Percentiles rank a stretch among this genome's conserved stretches.
Conservation (phyloP, 2,797 vertebrate genomes). For the Bryconaethiops microstoma region DNA sequence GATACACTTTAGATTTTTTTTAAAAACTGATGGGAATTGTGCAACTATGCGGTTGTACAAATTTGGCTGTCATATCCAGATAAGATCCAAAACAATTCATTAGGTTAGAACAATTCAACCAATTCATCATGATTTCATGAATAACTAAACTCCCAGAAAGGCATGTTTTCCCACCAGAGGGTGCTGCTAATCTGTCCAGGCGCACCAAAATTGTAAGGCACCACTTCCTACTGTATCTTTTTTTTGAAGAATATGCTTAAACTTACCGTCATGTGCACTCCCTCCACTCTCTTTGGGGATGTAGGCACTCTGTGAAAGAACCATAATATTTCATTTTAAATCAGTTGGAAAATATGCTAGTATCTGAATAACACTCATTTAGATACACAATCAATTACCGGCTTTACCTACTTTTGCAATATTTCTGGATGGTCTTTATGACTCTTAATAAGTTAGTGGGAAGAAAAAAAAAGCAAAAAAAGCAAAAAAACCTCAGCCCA, state of each 20-base stretch:
- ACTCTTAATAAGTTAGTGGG: background rate
- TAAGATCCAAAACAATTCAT: background rate
- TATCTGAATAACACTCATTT: background rate
- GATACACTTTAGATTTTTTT: constrained; percentile 29
- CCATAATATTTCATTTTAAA: background rate
- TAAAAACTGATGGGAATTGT: constrained; percentile 54
- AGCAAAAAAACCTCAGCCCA: background rate
- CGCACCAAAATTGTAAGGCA: background rate
- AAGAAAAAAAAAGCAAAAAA: no score
- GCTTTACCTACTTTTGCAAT: background rate
- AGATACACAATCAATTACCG: background rate
- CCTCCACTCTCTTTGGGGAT: constrained; percentile 85
- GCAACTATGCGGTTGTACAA: constrained; percentile 67
- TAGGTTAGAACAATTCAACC: constrained; percentile 13
- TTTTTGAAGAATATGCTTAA: constrained; percentile 64
- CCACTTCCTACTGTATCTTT: constrained; percentile 49
- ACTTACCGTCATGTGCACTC: constrained; percentile 87
- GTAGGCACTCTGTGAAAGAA: constrained; percentile 85
- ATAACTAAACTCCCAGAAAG: background rate
- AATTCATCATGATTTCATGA: constrained; percentile 7
- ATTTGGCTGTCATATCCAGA: constrained; percentile 35
- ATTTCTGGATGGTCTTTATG: background rate
- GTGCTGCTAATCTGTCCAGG: constrained; percentile 65
- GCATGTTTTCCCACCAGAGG: constrained; percentile 67
- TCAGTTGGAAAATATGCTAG: background rate